Evolutionary conservation across 53 echinoderm and acorn worm genomes (phyloP), one percentile per base, ranked within the genome.

Genomic region (Astropecten irregularis): DNA sequence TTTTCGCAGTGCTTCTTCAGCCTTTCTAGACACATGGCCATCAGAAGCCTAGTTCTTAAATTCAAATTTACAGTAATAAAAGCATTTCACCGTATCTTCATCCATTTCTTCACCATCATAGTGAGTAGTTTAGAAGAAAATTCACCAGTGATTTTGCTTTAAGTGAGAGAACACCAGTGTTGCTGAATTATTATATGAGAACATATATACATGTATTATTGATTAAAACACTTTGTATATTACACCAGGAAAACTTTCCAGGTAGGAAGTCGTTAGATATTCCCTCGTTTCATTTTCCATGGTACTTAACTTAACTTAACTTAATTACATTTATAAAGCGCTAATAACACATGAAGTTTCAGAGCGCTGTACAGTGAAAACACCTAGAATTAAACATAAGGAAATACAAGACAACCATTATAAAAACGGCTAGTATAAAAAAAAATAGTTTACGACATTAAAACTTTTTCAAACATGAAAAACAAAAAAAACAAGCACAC

Each of bases 11-110:
- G 61, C 61, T 33, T 61, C 32, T 61, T 37, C 20, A 7, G 66
- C 66, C 31, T 66, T 66, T 39, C 19, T 66, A 0, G 66, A 66
- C 15, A 44, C 46, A 40, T 68, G 40, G 0, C 22, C 33, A 14
- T 28, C 47, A 10, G 68, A 13, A 26, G 48, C 68, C 10, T 68
- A n/a, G n/a, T 68, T 27, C 44, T 68, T 3, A 68, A 28, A 47
- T 68, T 68, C 6, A 67, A 42, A 47, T 68, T 44, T 68, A 68
- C 68, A 68, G 40, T 68, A 44, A 68, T 46, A 21, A 44, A 68
- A 3, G 68, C 42, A 26, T 68, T 68, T 18, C 25, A 44, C 36
- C 68, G 40, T 1, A 68, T 68, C 44, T 68, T 68, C 9, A 68
- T 50, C 70, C 70, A 70, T 50, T 70, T 70, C 47, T 48, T 29